Evolutionary conservation across 2,113 vertebrate species (phyloP).

Genomic region (Desmodus rotundus): DNA sequence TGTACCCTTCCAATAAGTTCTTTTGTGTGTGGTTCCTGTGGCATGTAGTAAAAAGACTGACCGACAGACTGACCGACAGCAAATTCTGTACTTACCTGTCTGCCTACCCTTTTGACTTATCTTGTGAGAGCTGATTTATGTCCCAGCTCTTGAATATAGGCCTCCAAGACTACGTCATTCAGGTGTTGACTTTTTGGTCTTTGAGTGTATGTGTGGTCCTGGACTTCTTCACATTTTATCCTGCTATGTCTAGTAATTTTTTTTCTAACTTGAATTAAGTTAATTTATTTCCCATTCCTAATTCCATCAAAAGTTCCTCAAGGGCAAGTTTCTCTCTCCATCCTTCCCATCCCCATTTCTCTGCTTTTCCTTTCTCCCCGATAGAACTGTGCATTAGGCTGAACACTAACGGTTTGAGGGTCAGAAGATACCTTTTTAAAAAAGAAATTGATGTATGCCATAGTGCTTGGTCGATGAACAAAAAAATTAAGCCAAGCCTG

Average conservation of each 20-base stretch:
- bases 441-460: background rate
- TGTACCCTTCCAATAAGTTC: background rate
- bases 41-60: background rate
- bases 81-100: background rate
- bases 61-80: background rate
- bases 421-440: background rate
- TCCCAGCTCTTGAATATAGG: background rate
- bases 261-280: conserved; percentile 5
- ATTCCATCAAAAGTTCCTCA: background rate
- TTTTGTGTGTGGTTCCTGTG: background rate
- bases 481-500: background rate
- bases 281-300: conserved; percentile 30
- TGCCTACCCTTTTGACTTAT: conserved; percentile 14
- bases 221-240: background rate
- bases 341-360: background rate
- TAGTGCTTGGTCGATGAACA: background rate
- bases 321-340: background rate
- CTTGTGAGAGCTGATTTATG: background rate
- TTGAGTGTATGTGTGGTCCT: background rate
- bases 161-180: background rate
- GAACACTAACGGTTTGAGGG: background rate
- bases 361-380: background rate
- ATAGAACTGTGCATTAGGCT: background rate
- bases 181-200: background rate
- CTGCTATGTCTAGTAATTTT: background rate